Evolutionary conservation across 92 coral and sea anemone species (phyloP).

Genomic region (Phenganax marumi): DNA sequence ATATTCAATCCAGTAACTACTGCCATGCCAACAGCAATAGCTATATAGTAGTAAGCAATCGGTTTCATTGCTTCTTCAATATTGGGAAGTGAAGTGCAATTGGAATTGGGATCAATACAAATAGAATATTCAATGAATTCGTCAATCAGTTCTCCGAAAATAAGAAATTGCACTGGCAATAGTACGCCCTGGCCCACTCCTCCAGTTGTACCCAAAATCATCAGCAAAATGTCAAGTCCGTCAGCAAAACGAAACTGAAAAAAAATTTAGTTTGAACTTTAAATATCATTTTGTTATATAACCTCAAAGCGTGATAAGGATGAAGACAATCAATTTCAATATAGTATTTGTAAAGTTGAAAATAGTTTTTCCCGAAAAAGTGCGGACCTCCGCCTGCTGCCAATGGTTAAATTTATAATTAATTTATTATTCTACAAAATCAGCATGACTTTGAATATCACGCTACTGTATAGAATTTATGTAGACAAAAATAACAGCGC

Average conservation of each 20-base stretch:
- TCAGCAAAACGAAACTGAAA: constrained; percentile 74
- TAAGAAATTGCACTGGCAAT: constrained; percentile 75
- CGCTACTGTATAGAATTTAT: no score
- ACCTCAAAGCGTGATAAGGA: neutral
- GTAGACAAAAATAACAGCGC: no score
- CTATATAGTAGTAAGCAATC: constrained; percentile 74
- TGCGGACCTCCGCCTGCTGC: no score
- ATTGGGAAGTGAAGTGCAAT: constrained; percentile 38
- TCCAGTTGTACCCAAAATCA: constrained; percentile 66
- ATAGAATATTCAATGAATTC: constrained; percentile 60
- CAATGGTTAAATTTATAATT: no score
- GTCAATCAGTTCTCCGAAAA: constrained; percentile 72
- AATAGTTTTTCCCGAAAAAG: no score
- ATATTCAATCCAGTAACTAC: no score
- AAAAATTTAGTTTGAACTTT: neutral
- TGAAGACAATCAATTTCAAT: neutral
- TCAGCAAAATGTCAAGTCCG: constrained; percentile 57
- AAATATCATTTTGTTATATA: neutral
- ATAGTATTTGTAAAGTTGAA: no score
- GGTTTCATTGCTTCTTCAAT: constrained; percentile 64
- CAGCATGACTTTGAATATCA: no score
- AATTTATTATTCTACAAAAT: no score
- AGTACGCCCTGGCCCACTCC: constrained; percentile 78
- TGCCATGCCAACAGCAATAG: constrained; percentile 68
- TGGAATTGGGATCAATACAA: neutral